Evolutionary conservation across 2,113 vertebrate genomes (phyloP).

Genomic region (Anseranas semipalmata): DNA sequence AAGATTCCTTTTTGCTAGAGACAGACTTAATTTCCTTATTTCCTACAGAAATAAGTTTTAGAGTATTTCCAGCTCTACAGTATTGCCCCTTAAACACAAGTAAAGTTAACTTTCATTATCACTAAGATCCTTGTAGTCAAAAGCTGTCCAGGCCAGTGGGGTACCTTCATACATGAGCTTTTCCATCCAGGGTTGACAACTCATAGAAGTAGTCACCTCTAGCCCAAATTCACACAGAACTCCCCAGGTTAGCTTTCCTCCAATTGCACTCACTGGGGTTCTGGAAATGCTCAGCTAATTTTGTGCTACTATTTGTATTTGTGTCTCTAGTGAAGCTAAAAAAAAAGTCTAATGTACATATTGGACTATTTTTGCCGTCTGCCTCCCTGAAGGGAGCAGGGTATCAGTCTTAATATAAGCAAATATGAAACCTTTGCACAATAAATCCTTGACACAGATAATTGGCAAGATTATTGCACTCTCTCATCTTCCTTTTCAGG

Average conservation of each 20-base stretch:
- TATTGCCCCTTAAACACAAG: background rate
- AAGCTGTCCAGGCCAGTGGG: background rate
- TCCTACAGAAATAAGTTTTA: background rate
- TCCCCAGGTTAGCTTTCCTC: background rate
- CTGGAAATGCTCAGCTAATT: background rate
- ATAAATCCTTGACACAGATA: conserved; percentile 50
- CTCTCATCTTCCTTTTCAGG: conserved; percentile 64
- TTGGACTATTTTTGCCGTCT: conserved; percentile 11
- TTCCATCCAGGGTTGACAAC: background rate
- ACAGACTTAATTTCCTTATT: background rate
- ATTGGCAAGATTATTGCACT: conserved; percentile 33
- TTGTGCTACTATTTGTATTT: background rate
- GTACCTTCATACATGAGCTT: background rate
- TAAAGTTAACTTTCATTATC: background rate
- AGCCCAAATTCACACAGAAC: background rate
- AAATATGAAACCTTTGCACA: conserved; percentile 42
- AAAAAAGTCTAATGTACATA: background rate
- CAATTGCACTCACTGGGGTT: background rate
- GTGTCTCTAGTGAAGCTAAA: background rate
- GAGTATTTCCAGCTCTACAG: background rate
- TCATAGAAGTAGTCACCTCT: background rate
- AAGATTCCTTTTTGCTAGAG: background rate
- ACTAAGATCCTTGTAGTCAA: background rate
- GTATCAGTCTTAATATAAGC: conserved; percentile 41
- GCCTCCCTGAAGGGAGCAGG: conserved; percentile 1